These are phyloP conservation scores for Mythimna vitellina DNA, from an alignment of 2,888 invertebrate genomes.

Conservation along the genomic window DNA sequence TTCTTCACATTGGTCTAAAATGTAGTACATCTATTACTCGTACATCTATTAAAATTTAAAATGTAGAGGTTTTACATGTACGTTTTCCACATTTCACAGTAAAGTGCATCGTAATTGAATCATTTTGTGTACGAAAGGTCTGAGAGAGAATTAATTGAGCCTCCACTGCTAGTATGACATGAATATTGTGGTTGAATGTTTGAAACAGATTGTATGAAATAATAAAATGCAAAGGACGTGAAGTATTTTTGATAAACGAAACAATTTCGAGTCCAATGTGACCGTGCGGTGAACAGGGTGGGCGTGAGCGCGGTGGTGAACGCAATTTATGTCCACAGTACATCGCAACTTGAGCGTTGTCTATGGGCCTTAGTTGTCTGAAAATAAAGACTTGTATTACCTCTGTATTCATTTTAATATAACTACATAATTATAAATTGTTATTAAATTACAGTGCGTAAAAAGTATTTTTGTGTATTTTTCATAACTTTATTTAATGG, in stretches of 20 bases:
- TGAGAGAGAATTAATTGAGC: slow-evolving; percentile 42
- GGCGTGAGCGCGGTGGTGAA: too few species aligned
- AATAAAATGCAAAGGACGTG: background rate
- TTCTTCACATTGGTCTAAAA: slow-evolving; percentile 4
- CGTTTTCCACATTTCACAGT: slow-evolving; percentile 31
- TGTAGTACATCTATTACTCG: background rate
- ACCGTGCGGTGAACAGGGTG: too few species aligned
- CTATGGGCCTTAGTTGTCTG: too few species aligned
- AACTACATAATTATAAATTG: too few species aligned
- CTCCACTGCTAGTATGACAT: slow-evolving; percentile 5
- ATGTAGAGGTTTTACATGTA: slow-evolving; percentile 18
- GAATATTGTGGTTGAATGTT: slow-evolving; percentile 15
- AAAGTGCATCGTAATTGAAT: slow-evolving; percentile 54
- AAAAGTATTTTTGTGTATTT: too few species aligned
- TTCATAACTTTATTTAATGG: too few species aligned
- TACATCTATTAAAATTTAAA: slow-evolving; percentile 12
- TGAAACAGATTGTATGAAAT: slow-evolving; percentile 16
- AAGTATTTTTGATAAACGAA: background rate
- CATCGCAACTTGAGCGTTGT: too few species aligned
- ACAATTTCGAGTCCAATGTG: background rate
- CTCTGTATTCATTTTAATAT: too few species aligned
- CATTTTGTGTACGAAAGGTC: slow-evolving; percentile 43
- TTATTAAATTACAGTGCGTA: too few species aligned
- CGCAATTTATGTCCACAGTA: too few species aligned
- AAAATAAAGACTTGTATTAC: too few species aligned